Evolutionary conservation across 2,113 vertebrate species (phyloP), one percentile per base, ranked within the genome.

Genomic region (Halichoeres trimaculatus): DNA sequence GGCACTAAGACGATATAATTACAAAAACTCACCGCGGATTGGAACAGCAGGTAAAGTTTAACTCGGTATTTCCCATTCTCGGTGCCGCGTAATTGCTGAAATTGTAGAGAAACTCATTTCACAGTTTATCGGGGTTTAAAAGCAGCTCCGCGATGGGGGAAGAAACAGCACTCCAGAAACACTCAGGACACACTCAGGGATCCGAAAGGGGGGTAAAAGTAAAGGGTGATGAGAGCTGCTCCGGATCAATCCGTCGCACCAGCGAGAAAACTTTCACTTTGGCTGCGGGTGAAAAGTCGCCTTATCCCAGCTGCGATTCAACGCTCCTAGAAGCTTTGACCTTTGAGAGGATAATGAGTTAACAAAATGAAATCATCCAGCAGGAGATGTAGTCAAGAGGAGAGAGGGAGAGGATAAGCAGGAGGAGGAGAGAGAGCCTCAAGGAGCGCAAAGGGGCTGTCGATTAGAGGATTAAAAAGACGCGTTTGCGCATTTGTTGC

Each of bases 11-110:
- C 2, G 50, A 2, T 10, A 48, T 5, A 12, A 40, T 51, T 17
- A 22, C 3, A 56, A 30, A n/a, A 63, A 94, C 94, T 93, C 86
- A 95, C 94, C 94, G 69, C 69, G 81, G 70, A 71, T 67, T 63
- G 84, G 78, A 84, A 83, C 68, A 74, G 86, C 68, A 86, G 81
- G 64, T 76, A 86, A 91, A 93, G 84, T 92, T 93, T 36, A 86
- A 57, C 61, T 76, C 85, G 78, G 72, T 88, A 70, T 86, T 55
- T 90, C 79, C 88, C 91, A 93, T 93, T 35, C 65, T 91, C 70
- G 56, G 24, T 35, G 68, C 17, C 41, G 55, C 41, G 57, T 76
- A 66, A 69, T 20, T 70, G 67, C n/a, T 30, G 36, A 59, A 12
- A 57, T 26, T 30, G 72, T 12, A n/a, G 40, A 66, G 34, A 43